Conservation (phyloP, 2,113 vertebrate genomes). For the Lutjanus erythropterus region DNA sequence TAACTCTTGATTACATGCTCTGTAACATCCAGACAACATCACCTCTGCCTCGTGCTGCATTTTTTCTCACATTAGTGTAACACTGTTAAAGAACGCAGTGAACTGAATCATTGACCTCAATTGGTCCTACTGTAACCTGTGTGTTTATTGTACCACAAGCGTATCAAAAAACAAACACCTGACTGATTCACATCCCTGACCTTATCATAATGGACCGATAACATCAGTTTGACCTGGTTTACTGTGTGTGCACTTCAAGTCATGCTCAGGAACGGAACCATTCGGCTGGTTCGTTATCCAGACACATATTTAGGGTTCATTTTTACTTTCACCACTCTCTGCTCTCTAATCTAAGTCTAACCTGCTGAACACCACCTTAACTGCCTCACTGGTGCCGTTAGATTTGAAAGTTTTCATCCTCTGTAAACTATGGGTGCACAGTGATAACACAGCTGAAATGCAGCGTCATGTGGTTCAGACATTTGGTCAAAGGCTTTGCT, state of each 20-base stretch:
- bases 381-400: neutral
- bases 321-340: neutral
- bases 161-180: constrained; percentile 30
- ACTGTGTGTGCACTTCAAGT: neutral
- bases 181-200: neutral
- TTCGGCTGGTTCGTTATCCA: neutral
- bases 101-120: neutral
- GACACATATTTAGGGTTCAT: neutral
- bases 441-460: neutral
- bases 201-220: neutral
- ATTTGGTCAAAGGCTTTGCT: neutral
- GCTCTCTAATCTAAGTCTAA: neutral
- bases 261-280: neutral
- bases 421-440: neutral
- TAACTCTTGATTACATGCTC: neutral
- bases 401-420: neutral
- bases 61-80: neutral
- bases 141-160: neutral
- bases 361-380: neutral
- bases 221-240: neutral
- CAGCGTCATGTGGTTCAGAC: neutral
- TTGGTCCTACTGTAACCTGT: neutral
- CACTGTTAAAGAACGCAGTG: neutral
- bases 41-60: neutral
- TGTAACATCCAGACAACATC: neutral